A percentile compares a stretch with the other conserved stretches of the same genome.
Conservation (phyloP, 2,113 vertebrate species). For the Climacteris rufus region DNA sequence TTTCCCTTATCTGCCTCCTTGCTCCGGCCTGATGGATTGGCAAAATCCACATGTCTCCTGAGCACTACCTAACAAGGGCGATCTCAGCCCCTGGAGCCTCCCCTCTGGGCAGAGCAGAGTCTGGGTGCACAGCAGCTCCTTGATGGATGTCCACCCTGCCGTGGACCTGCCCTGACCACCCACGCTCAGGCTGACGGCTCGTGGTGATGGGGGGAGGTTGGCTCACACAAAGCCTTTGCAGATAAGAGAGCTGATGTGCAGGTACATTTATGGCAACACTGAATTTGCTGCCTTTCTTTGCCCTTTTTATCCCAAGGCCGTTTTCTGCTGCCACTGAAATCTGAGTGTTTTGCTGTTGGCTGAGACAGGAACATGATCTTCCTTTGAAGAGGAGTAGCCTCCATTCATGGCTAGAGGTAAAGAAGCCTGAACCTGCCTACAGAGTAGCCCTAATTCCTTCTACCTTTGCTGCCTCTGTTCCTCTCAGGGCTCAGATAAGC, state of each 20-base stretch:
- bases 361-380: neutral
- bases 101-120: neutral
- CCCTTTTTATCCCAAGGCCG: neutral
- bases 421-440: neutral
- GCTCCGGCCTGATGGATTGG: neutral
- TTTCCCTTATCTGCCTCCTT: neutral
- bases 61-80: neutral
- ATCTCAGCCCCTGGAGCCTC: neutral
- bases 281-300: neutral
- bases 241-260: neutral
- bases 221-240: neutral
- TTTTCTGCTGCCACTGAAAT: neutral
- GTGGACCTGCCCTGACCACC: neutral
- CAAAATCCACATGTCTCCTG: neutral
- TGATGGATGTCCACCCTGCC: rapidly evolving
- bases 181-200: rapidly evolving
- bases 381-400: neutral
- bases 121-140: neutral
- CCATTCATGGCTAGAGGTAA: rapidly evolving
- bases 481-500: neutral
- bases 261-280: neutral
- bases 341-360: neutral
- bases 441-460: neutral
- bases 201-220: neutral
- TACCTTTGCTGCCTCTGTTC: neutral